Evolutionary conservation across 2,797 vertebrate genomes (phyloP).

Genomic region (Catamblyrhynchus diadema): DNA sequence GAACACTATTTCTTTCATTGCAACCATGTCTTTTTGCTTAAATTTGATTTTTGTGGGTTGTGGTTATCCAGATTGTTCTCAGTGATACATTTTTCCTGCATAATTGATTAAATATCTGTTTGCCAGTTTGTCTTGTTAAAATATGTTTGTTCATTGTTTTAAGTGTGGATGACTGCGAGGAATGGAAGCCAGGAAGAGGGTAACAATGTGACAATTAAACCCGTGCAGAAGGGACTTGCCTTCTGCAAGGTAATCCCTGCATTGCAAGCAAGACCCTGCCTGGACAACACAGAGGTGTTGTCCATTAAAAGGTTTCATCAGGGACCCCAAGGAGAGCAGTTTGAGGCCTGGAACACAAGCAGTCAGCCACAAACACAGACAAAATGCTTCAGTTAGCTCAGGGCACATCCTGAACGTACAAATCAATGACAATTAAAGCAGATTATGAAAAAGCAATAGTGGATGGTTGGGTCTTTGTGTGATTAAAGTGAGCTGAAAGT

Average conservation of each 20-base stretch:
- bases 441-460: constrained; percentile 72
- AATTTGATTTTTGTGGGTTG: not conserved
- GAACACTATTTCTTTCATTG: not conserved
- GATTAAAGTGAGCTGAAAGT: constrained; percentile 47
- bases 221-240: not conserved
- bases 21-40: not conserved
- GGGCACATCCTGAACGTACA: not conserved
- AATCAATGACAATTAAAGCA: constrained; percentile 68
- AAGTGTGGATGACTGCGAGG: not conserved
- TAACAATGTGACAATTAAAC: not conserved
- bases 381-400: not conserved
- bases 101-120: constrained; percentile 56
- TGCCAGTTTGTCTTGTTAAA: constrained; percentile 38
- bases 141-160: not conserved
- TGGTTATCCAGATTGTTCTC: constrained; percentile 6
- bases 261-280: not conserved
- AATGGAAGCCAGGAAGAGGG: not conserved
- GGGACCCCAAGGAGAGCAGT: not conserved
- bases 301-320: not conserved
- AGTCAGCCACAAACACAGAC: not conserved
- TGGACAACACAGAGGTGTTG: not conserved
- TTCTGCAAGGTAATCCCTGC: not conserved
- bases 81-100: constrained; percentile 25
- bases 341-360: not conserved
- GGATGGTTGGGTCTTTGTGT: constrained; percentile 51